A percentile compares a stretch with the other conserved stretches of the same genome.
phyloP scores from a whole-genome alignment of 2,797 vertebrate species.

The Trichosurus vulpecula region DNA sequence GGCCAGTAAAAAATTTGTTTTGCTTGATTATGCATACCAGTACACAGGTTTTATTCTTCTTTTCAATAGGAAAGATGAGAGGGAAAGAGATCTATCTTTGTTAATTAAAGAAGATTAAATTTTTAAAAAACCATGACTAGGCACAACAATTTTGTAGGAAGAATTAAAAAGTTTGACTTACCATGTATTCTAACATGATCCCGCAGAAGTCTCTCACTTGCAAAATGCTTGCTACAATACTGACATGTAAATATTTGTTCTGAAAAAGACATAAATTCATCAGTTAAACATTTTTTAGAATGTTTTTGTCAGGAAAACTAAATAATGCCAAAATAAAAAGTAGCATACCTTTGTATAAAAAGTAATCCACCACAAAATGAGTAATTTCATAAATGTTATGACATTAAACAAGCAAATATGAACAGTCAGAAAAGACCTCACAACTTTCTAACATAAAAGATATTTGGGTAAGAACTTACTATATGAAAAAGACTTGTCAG shows the following conservation, averaged over 20 bases:
- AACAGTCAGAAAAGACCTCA: neutral
- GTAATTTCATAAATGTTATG: neutral
- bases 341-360: neutral
- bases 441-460: neutral
- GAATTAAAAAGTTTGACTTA: neutral
- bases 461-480: neutral
- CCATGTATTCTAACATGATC: conserved; percentile 84
- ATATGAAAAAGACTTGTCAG: neutral
- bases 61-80: neutral
- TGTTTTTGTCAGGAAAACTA: neutral
- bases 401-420: neutral
- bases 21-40: neutral
- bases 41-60: neutral
- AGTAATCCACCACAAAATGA: neutral
- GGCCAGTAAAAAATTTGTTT: neutral
- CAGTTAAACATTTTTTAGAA: conserved; percentile 17
- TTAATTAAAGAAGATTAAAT: neutral
- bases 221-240: conserved; percentile 87
- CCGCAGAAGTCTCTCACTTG: conserved; percentile 86
- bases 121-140: neutral
- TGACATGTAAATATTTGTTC: conserved; percentile 83
- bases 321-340: neutral
- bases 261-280: conserved; percentile 49
- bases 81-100: neutral
- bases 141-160: neutral